Base-by-base conservation (phyloP, 2,888 invertebrate species). In the Mesopsocus fuscifrons region DNA sequence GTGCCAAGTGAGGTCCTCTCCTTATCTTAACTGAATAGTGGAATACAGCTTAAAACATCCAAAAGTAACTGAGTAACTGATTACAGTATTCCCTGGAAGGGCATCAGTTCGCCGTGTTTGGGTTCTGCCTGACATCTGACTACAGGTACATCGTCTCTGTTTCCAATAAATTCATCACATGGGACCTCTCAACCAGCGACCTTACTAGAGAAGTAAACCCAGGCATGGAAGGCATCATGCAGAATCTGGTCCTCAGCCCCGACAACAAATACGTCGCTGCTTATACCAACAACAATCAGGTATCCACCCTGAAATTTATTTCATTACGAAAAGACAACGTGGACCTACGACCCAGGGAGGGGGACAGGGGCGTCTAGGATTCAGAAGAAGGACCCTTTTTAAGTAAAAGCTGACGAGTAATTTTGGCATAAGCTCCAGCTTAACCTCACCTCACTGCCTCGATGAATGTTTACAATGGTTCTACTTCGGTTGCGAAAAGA, bases 231-330 rank as follows among this genome's bases (percentile, higher is more conserved):
- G 95, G 97, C 13, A 94, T 97, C 51, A 89, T 95, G 85, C 89
- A 91, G 61, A 82, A 84, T 52, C 61, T 98, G 49, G 82, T 84
- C 15, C 64, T 98, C 3, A 92, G 92, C 48, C 84, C 87, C 0
- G 92, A 95, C 58, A 95, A 97, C 58, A 85, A 92, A 59, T 92
- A 85, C 72, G 92, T 91, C 0, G 85, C 91, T 3, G 89, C 94
- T 1, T 89, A 79, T 54, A 95, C 95, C 5, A 97, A 94, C 57
- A 94, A 94, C 58, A 87, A 91, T 61, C 91, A 94, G 62, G 74
- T 74, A 51, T n/a, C n/a, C 22, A 20, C 21, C 23, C 22, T 23
- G 5, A 3, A 6, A 20, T 35, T 20, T 38, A 45, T 31, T 41
- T 26, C 20, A 42, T 41, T 16, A 15, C 42, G 23, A 31, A 17